Percentiles rank a stretch among this genome's conserved stretches.
phyloP scores from a whole-genome alignment of 2,113 vertebrate genomes.

The Channa maculata region DNA sequence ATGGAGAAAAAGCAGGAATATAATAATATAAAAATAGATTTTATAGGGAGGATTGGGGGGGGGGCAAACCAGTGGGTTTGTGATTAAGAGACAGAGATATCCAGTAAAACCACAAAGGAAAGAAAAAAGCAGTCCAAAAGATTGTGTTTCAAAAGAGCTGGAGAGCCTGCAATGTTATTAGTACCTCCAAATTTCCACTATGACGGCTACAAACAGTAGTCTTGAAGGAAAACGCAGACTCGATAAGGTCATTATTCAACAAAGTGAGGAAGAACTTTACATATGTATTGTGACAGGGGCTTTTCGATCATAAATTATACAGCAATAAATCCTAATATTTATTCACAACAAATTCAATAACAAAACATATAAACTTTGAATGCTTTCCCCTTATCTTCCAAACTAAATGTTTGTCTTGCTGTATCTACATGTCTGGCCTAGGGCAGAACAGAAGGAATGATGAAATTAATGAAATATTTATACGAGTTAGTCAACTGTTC shows the following conservation, averaged over 20 bases:
- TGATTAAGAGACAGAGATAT: constrained; percentile 22
- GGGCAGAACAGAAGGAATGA: constrained; percentile 67
- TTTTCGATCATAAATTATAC: constrained; percentile 80
- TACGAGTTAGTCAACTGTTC: constrained; percentile 67
- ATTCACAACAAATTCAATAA: constrained; percentile 70
- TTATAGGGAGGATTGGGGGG: constrained; percentile 10
- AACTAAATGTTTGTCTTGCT: constrained; percentile 83
- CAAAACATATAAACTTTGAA: constrained; percentile 82
- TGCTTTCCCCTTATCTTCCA: constrained; percentile 81
- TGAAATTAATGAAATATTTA: constrained; percentile 67
- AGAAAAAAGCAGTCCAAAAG: constrained; percentile 36
- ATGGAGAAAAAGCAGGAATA: constrained; percentile 6
- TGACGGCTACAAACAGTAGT: constrained; percentile 80
- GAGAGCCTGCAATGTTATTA: constrained; percentile 65
- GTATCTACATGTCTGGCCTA: constrained; percentile 64
- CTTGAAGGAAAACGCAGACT: constrained; percentile 77
- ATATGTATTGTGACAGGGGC: constrained; percentile 78
- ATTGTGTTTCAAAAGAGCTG: constrained; percentile 61
- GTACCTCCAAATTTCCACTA: constrained; percentile 61
- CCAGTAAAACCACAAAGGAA: constrained; percentile 21
- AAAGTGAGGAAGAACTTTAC: constrained; percentile 74
- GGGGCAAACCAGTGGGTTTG: constrained; percentile 6
- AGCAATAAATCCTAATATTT: constrained; percentile 76
- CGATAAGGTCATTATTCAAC: constrained; percentile 80
- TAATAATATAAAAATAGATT: neutral